Evolutionary conservation across 2,797 vertebrate genomes (phyloP).

Genomic region (Anisognathus igniventris): DNA sequence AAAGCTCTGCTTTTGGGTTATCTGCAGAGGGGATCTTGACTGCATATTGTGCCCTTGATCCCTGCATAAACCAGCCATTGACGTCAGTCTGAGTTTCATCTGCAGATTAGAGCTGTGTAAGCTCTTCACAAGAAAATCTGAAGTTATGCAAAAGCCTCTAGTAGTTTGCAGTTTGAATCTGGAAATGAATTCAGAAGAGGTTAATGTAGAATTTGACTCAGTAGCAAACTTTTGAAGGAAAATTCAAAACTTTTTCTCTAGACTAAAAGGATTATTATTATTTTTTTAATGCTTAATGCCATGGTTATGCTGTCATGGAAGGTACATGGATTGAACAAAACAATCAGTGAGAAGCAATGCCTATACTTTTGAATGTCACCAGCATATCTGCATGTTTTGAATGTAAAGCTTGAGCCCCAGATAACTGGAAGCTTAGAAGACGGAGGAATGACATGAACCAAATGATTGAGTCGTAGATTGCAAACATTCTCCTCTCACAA

Average conservation of each 20-base stretch:
- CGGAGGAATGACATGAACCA: neutral
- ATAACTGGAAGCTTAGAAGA: neutral
- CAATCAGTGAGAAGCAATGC: neutral
- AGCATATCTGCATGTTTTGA: neutral
- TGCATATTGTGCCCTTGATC: slow-evolving; percentile 8
- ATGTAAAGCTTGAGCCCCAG: neutral
- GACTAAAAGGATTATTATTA: neutral
- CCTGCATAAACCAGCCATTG: neutral
- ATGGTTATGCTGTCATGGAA: neutral
- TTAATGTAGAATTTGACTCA: neutral
- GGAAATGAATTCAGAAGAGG: neutral
- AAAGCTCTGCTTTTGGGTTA: slow-evolving; percentile 37
- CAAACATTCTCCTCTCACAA: neutral
- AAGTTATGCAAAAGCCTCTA: slow-evolving; percentile 12
- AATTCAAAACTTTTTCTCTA: neutral
- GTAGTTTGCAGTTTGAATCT: neutral
- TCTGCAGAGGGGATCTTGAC: slow-evolving; percentile 28
- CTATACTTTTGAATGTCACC: neutral
- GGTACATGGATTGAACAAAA: neutral
- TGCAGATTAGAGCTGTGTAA: slow-evolving; percentile 17
- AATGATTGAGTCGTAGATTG: accelerated
- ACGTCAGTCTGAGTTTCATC: slow-evolving; percentile 19
- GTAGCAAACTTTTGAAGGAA: neutral
- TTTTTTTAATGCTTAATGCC: neutral
- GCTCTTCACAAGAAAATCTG: slow-evolving; percentile 10